These are phyloP conservation scores for Salmo trutta DNA, from an alignment of 2,797 vertebrate species.

Conservation along the genomic window DNA sequence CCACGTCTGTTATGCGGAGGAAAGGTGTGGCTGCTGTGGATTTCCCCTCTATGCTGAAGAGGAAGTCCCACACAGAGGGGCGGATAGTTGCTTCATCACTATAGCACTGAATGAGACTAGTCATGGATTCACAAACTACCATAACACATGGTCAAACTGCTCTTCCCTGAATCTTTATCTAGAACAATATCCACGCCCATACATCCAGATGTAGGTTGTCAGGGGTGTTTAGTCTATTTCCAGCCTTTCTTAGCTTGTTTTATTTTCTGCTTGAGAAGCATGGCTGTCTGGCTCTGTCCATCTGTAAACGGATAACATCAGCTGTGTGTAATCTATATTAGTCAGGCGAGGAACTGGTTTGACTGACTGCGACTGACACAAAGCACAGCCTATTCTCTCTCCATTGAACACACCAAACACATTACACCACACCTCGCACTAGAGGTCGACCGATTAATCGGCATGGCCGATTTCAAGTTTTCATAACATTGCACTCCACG, in stretches of 20 bases:
- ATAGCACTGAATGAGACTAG: not conserved
- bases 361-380: not conserved
- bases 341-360: not conserved
- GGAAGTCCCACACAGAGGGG: conserved; percentile 28
- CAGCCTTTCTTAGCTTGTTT: not conserved
- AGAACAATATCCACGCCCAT: not conserved
- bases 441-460: too few relatives aligned
- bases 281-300: conserved; percentile 10
- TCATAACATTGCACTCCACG: too few relatives aligned
- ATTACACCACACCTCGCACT: too few relatives aligned
- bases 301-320: conserved; percentile 29
- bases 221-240: conserved; percentile 22
- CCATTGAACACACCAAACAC: too few relatives aligned
- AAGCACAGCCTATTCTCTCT: not conserved
- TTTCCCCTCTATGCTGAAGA: conserved; percentile 18
- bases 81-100: not conserved
- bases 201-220: conserved; percentile 7
- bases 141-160: not conserved
- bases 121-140: not conserved
- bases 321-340: conserved; percentile 8
- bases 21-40: conserved; percentile 55
- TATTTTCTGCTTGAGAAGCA: conserved; percentile 18
- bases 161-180: not conserved
- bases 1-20: conserved; percentile 26
- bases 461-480: too few relatives aligned